Evolutionary conservation across 1,140 invertebrate genomes (phyloP), one percentile per base, ranked within the genome.

Genomic region (Oreohelix idahoensis): DNA sequence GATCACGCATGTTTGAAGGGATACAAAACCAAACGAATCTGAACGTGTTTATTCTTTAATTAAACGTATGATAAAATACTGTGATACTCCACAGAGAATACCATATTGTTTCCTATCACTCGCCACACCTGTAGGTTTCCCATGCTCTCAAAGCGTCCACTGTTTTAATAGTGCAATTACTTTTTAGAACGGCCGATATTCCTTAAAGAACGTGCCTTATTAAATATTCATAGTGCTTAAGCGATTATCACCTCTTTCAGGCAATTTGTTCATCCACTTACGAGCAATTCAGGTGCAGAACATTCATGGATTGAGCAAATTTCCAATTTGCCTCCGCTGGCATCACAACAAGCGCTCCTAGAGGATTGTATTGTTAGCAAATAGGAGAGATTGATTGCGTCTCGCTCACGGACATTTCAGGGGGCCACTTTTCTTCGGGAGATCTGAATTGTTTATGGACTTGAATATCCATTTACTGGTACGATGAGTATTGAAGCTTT

Each of bases 201-300:
- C 63, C 63, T 29, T 66, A 66, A 66, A 66, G 63, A n/a, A 66
- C 63, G 63, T 66, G 63, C 63, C 63, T 66, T 66, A 76, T 76
- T 39, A 76, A 76, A 76, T 76, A 76, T 76, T 76, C 74, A 76
- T 45, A 8, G 74, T 51, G 38, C 74, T 76, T 49, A 49, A 76
- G 42, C 74, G 39, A 76, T 76, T 76, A 76, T 76, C 74, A 76
- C 39, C 45, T 76, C 74, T 76, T 76, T 76, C 32, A 45, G 42
- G 74, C 63, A 66, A 66, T 66, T 66, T 66, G 63, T 66, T 66
- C 63, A 66, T 66, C n/a, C 63, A 66, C 63, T 66, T 66, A 66
- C 63, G 63, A 66, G 63, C 63, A 66, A 66, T 66, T 66, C 63
- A 66, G 63, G 63, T 66, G 63, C 63, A 66, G n/a, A 17, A 32